These are phyloP conservation scores for Scelioninae gen. 1 DNA, from an alignment of 2,888 invertebrate species.

Conservation along the genomic window DNA sequence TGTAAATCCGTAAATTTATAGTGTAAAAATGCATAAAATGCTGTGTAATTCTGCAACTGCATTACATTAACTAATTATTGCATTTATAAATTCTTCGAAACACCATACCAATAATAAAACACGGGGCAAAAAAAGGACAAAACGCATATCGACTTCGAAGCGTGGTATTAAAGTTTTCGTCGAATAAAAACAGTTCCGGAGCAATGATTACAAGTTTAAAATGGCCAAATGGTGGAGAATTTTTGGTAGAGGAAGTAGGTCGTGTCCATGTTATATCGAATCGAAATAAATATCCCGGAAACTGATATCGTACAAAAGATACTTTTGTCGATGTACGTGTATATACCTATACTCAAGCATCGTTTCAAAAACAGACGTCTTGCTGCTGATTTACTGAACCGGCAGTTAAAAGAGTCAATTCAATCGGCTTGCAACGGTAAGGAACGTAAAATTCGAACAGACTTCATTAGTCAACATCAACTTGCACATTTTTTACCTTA, in stretches of 20 bases:
- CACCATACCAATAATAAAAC: no score
- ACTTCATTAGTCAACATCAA: constrained; percentile 36
- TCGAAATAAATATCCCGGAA: constrained; percentile 61
- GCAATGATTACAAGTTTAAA: constrained; percentile 42
- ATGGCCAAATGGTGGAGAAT: constrained; percentile 35
- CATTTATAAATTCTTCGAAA: no score
- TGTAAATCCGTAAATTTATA: no score
- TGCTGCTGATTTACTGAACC: constrained; percentile 38
- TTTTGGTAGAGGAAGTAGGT: constrained; percentile 57
- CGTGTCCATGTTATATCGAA: constrained; percentile 50
- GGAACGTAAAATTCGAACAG: constrained; percentile 15
- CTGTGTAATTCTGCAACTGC: no score
- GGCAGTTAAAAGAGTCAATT: constrained; percentile 37
- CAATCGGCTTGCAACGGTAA: constrained; percentile 13
- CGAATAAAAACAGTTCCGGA: constrained; percentile 32
- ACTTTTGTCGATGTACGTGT: constrained; percentile 21
- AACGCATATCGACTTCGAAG: constrained; percentile 15
- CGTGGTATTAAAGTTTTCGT: constrained; percentile 30
- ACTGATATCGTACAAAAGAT: constrained; percentile 53
- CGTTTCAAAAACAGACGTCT: constrained; percentile 55
- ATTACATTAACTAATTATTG: no score
- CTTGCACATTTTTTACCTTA: constrained; percentile 18
- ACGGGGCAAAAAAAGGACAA: constrained; percentile 16
- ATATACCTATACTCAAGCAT: constrained; percentile 1
- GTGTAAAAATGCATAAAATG: no score